Base-by-base conservation (phyloP, 2,888 invertebrate species). In the Chromoteleia sp. region DNA sequence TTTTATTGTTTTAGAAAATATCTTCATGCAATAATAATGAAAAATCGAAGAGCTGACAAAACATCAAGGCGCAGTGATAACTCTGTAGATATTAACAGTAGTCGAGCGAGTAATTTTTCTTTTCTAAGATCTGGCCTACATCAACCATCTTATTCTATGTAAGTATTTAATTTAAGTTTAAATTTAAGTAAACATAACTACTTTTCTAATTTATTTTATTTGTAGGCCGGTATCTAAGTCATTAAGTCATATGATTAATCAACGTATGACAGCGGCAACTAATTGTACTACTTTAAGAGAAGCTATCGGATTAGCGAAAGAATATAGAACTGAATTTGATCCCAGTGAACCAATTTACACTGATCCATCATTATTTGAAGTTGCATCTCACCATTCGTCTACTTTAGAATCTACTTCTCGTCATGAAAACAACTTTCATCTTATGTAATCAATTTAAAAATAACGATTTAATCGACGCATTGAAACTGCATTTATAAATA, bases 331-430 rank as follows among this genome's bases (percentile, higher is more conserved):
- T 91, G 82, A 93, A 59, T 97, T 97, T 88, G 97, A 98, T 91
- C 97, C 97, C 36, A 97, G 97, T 89, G 98, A 98, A 91, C 97
- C 98, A 0, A 98, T 98, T 86, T 98, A 98, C 92, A 97, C 97
- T 0, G 97, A 98, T 92, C 97, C 97, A 0, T 97, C 97, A 1
- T 93, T 98, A 36, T 98, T 98, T 89, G 97, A 98, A 92, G 94
- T 97, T 84, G 96, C 74, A 29, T 82, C 77, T 21, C 78, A 82
- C 7, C 54, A 70, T 15, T 81, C 83, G 1, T 80, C 83, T n/a
- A 52, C 70, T 7, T 75, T 71, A 25, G 81, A 95, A 86, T 94
- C 95, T 2, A 93, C 93, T 59, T 92, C 93, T 1, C 89, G 92
- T 15, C 92, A 87, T 14, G 86, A 89, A 71, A 89, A 89, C 71